phyloP scores from a whole-genome alignment of 1,140 invertebrate species.

The Eurosta solidaginis region DNA sequence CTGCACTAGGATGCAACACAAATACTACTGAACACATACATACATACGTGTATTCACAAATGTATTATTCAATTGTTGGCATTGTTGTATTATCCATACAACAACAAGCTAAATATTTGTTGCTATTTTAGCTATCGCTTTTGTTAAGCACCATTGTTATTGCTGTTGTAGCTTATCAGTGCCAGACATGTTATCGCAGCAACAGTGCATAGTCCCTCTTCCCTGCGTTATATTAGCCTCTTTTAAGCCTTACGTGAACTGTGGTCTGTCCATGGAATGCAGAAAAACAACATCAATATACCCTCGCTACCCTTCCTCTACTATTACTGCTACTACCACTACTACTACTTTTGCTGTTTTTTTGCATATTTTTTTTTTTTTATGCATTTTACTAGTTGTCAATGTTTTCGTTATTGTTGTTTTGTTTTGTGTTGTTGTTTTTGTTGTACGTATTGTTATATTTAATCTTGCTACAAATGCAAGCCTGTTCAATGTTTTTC shows the following conservation, averaged over 20 bases:
- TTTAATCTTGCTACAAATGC: not conserved
- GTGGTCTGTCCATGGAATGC: not conserved
- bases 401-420: not conserved
- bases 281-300: conserved; percentile 21
- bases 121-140: conserved; percentile 10
- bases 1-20: conserved; percentile 8
- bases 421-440: not conserved
- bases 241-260: not conserved
- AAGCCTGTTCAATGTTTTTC: not conserved
- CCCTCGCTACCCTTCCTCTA: too few species aligned
- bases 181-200: conserved; percentile 22
- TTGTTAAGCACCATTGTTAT: not conserved
- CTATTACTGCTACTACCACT: too few species aligned
- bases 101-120: not conserved
- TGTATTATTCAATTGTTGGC: not conserved
- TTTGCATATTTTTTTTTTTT: not conserved
- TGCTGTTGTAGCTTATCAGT: conserved; percentile 18
- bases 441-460: not conserved
- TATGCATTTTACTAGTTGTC: not conserved
- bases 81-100: not conserved
- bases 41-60: not conserved
- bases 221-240: not conserved
- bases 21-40: not conserved
- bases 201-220: not conserved
- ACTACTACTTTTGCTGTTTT: not conserved